Conservation (phyloP, 2,113 vertebrate species). For the Heterotilapia buettikoferi region DNA sequence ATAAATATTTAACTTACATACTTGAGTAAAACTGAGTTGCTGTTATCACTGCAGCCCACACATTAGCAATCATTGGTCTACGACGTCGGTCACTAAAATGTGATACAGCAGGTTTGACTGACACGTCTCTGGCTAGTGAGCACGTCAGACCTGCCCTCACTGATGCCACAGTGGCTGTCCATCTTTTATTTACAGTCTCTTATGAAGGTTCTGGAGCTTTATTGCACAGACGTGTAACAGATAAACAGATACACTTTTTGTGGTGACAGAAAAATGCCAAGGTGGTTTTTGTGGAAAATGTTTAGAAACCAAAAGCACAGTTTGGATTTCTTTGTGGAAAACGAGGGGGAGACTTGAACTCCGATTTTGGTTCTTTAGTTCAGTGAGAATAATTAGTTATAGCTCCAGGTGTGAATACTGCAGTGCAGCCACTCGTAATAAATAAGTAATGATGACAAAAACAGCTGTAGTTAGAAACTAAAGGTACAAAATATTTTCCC, state of each 20-base stretch:
- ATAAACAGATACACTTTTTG: background rate
- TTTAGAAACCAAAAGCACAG: background rate
- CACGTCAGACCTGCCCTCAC: background rate
- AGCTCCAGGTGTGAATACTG: background rate
- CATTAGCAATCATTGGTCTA: background rate
- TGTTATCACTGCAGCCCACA: fast-evolving
- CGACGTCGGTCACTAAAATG: fast-evolving
- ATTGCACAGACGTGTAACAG: fast-evolving
- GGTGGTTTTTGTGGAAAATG: background rate
- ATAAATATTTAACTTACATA: background rate
- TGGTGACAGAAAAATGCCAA: background rate
- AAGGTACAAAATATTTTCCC: background rate
- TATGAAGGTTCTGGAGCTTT: too few species aligned
- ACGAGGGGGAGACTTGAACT: background rate
- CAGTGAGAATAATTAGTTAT: background rate
- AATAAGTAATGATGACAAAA: background rate
- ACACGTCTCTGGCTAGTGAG: background rate
- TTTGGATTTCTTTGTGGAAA: background rate
- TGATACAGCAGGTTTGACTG: background rate
- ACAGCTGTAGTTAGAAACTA: background rate
- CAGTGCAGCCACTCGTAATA: background rate
- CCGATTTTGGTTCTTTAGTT: background rate
- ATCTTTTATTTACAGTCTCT: background rate
- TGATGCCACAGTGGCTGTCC: background rate
- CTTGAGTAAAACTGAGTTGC: background rate